Evolutionary conservation across 2,113 vertebrate genomes (phyloP).

Genomic region (Eurystomus gularis): DNA sequence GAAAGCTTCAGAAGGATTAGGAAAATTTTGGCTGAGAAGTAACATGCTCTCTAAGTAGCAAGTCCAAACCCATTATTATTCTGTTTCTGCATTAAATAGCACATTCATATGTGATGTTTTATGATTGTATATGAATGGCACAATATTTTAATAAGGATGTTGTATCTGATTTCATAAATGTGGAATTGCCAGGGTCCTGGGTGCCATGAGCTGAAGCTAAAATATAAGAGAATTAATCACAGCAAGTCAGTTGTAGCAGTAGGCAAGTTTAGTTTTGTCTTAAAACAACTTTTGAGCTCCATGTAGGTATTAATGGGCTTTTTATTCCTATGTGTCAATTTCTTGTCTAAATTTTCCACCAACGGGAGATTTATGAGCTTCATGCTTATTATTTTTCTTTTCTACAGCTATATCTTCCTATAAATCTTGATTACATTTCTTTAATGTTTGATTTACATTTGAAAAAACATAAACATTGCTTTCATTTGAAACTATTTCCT

Average conservation of each 20-base stretch:
- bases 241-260: not conserved
- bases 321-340: not conserved
- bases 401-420: not conserved
- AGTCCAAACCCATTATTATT: not conserved
- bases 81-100: not conserved
- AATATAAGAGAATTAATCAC: not conserved
- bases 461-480: not conserved
- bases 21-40: not conserved
- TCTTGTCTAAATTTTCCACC: not conserved
- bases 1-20: not conserved
- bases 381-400: not conserved
- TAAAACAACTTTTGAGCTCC: not conserved
- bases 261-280: not conserved
- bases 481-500: slow-evolving; percentile 23
- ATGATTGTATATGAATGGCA: not conserved
- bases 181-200: not conserved
- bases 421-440: not conserved
- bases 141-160: not conserved
- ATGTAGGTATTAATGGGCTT: not conserved
- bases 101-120: not conserved
- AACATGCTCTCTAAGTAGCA: not conserved
- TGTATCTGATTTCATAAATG: not conserved
- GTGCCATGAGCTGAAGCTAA: not conserved
- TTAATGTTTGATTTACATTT: not conserved
- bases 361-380: not conserved